Evolutionary conservation across 1,140 invertebrate species (phyloP), one percentile per base, ranked within the genome.

Genomic region (Danaus plexippus): DNA sequence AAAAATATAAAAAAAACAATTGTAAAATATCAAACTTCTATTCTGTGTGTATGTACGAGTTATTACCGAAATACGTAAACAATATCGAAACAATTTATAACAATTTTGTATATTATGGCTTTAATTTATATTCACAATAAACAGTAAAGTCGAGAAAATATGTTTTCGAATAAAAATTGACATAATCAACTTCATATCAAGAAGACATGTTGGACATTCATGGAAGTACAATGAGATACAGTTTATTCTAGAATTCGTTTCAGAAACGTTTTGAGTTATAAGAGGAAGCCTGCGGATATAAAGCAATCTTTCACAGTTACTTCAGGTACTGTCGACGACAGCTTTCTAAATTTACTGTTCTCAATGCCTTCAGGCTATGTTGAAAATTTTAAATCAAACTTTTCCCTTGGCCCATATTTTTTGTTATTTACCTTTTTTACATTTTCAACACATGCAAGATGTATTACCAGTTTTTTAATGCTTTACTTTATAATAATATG

Each of bases 361-460:
- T 46, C 51, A 55, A 50, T 47, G 47, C 46, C 43, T 51, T 54
- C 47, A 42, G 47, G 40, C 54, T 18, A 47, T 48, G 52, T 66
- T 66, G 58, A 63, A 66, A 62, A 66, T 66, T 61, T 56, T 61
- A 61, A 61, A 61, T 65, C 56, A 65, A 65, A 65, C 59, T 65
- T 65, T 65, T 65, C 58, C 61, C 56, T 61, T 32, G 22, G 22
- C 22, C 22, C 22, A 32, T 32, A 32, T 32, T 32, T 32, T 32
- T 32, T 32, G 22, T 32, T 32, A 32, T 32, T 32, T 32, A 32
- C 22, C 7, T 32, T 32, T 32, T 32, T 32, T 32, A 32, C 22
- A 32, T 32, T 32, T 32, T 32, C 22, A 5, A 32, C 22, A 8
- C 22, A 32, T 32, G 22, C 22, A 2, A 32, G 22, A 32, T 5